Evolutionary conservation across 2,113 vertebrate species (phyloP).

Genomic region (Pomatorhinus ruficollis): DNA sequence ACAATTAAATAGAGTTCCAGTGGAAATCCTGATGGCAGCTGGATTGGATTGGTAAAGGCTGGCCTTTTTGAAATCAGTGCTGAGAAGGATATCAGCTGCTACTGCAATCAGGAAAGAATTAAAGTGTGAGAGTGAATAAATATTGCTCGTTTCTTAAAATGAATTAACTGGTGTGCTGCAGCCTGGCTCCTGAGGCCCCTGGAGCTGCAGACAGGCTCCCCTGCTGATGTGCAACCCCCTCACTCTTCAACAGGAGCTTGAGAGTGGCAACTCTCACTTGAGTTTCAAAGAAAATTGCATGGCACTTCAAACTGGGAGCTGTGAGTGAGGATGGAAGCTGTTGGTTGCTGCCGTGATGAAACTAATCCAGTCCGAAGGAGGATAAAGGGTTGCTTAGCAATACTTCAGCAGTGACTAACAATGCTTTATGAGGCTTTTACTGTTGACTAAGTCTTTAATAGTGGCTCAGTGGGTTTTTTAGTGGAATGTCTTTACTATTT

Average conservation of each 20-base stretch:
- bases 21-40: not conserved
- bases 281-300: not conserved
- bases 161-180: not conserved
- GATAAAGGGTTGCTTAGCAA: constrained; percentile 67
- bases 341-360: not conserved
- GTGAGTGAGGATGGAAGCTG: not conserved
- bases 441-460: constrained; percentile 50
- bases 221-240: not conserved
- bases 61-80: not conserved
- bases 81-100: not conserved
- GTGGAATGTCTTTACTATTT: constrained; percentile 23
- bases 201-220: not conserved
- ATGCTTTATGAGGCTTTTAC: constrained; percentile 27
- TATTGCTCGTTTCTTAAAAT: not conserved
- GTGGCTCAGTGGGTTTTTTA: constrained; percentile 45
- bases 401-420: constrained; percentile 45
- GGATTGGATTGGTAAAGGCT: not conserved
- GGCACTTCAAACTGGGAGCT: not conserved
- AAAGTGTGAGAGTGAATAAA: not conserved
- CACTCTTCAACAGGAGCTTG: not conserved
- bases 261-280: constrained; percentile 4
- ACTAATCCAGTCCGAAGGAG: constrained; percentile 39
- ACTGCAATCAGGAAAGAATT: not conserved
- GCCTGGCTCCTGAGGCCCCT: not conserved
- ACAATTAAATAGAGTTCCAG: not conserved